A percentile compares a stretch with the other conserved stretches of the same genome.
phyloP scores from a whole-genome alignment of 2,113 vertebrate species.

The Passer domesticus region DNA sequence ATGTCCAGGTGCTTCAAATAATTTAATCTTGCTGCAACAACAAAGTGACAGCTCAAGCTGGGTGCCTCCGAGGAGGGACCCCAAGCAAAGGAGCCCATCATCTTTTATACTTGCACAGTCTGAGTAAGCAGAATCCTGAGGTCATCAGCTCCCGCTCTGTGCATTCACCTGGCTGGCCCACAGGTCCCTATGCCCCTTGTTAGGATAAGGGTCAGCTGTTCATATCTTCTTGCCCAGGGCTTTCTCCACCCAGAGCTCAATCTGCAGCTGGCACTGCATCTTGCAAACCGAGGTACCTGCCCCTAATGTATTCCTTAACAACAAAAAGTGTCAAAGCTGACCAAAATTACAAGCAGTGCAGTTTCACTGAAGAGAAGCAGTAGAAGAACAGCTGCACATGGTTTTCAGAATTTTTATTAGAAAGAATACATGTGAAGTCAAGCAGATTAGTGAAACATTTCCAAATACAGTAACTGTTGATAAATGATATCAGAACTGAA shows the following conservation, averaged over 20 bases:
- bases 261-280: background rate
- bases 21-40: background rate
- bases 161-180: background rate
- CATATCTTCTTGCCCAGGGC: background rate
- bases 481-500: background rate
- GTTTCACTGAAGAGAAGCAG: background rate
- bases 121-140: background rate
- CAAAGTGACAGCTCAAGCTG: background rate
- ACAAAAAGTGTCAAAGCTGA: background rate
- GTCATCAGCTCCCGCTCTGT: rapidly evolving
- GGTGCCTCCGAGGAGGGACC: rapidly evolving
- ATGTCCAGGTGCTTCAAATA: background rate
- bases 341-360: background rate
- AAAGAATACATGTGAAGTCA: background rate
- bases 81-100: background rate
- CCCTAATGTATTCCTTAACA: too few species aligned
- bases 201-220: rapidly evolving
- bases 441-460: background rate
- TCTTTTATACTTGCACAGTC: background rate
- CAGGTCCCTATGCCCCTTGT: too few species aligned
- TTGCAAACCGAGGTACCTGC: background rate
- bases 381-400: background rate
- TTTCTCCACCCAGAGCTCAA: background rate
- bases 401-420: background rate
- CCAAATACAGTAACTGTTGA: background rate